Evolutionary conservation across 2,797 vertebrate genomes (phyloP), one percentile per base, ranked within the genome.

Genomic region (Bucorvus abyssinicus): DNA sequence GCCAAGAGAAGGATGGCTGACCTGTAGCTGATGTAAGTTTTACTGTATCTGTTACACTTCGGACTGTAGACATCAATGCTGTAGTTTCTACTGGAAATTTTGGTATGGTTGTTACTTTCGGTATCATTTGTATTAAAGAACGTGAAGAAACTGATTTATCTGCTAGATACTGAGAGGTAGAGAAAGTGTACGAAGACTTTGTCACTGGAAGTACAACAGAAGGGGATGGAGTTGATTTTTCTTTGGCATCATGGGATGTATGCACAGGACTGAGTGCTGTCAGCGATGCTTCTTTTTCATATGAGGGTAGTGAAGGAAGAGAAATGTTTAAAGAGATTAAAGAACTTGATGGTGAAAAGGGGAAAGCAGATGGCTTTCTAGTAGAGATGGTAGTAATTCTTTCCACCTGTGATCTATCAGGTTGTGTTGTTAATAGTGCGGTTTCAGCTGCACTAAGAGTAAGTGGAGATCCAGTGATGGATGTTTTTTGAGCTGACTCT

Each of bases 111-210:
- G 83, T 89, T 65, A 84, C 32, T 79, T 97, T 92, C 83, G 86
- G 76, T 93, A 56, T 82, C 50, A 44, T 96, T 94, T 81, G 96
- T 94, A 85, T 84, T 81, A 90, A 59, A 50, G 83, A 82, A 53
- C 93, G 20, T 78, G 97, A 96, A 96, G 95, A 97, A 84, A 97
- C 78, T 3, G 84, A 97, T 82, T 90, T 98, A 65, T 97, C 95
- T 59, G 92, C 88, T 59, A 87, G 74, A 65, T 94, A 70, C 63
- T 89, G 52, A 30, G 93, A 87, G 34, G 94, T 91, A 52, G 96
- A 90, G 34, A 95, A 90, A 90, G 94, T 85, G 4, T 75, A 67
- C 53, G 53, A 60, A 1, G 73, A 10, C 19, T 85, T 89, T 83
- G 97, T 95, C n/a, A 88, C 29, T 78, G 94, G 77, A 80, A 91